Evolutionary conservation across 2,888 invertebrate species (phyloP).

Genomic region (Colletes collaris): DNA sequence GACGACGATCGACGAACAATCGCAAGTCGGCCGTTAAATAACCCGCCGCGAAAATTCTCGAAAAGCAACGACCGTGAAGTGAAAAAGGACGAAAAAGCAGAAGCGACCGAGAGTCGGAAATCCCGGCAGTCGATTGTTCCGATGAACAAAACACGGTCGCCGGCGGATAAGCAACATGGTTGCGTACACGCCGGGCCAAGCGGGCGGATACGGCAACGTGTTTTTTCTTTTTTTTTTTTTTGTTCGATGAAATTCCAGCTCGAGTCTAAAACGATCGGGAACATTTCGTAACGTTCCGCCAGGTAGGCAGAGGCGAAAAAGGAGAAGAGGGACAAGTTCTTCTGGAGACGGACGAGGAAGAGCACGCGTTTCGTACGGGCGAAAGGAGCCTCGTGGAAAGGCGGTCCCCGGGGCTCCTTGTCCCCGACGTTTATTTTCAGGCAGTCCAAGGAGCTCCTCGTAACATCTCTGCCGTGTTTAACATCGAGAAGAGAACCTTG

Average conservation of each 20-base stretch:
- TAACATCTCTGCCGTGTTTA: conserved; percentile 65
- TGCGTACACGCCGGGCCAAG: no score
- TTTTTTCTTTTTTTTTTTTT: neutral
- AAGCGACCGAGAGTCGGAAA: no score
- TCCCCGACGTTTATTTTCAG: conserved; percentile 70
- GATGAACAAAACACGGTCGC: neutral
- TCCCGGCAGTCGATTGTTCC: neutral
- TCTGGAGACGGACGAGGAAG: neutral
- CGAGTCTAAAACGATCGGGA: conserved; percentile 56
- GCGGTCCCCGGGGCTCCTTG: conserved; percentile 58
- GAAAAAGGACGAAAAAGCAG: conserved; percentile 1
- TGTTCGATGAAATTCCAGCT: conserved; percentile 62
- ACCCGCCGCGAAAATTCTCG: neutral
- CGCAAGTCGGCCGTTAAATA: neutral
- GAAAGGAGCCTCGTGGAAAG: conserved; percentile 51
- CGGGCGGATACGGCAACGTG: neutral
- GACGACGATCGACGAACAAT: neutral
- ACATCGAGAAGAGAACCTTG: conserved; percentile 63
- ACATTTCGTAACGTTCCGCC: conserved; percentile 68
- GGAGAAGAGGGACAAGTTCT: neutral
- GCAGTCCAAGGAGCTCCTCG: conserved; percentile 64
- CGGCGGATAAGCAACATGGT: conserved; percentile 1
- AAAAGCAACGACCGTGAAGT: neutral
- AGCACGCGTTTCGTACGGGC: conserved; percentile 42
- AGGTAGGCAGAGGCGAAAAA: conserved; percentile 42